A percentile compares a stretch with the other conserved stretches of the same genome.
Conservation (phyloP, 2,888 invertebrate species). For the Amiota communis region DNA sequence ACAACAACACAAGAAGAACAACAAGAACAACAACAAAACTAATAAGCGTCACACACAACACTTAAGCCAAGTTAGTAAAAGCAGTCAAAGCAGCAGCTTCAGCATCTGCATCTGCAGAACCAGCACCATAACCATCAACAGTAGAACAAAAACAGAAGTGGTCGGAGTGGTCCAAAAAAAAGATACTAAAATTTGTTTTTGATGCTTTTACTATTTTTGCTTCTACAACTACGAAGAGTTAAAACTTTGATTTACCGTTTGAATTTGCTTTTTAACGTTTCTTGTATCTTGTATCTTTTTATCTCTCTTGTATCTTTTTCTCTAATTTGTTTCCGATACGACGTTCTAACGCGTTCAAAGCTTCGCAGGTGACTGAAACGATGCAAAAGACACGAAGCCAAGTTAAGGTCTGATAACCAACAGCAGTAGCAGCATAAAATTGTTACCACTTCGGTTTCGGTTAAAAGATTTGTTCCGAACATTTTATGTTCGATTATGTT, state of each 20-base stretch:
- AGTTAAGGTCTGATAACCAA: slow-evolving; percentile 31
- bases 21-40: background rate
- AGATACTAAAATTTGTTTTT: slow-evolving; percentile 6
- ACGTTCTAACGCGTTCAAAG: slow-evolving; percentile 67
- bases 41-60: slow-evolving; percentile 18
- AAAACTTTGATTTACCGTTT: slow-evolving; percentile 12
- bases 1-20: background rate
- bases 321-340: slow-evolving; percentile 33
- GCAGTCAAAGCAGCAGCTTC: too few relatives aligned
- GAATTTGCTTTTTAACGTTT: background rate
- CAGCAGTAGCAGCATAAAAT: slow-evolving; percentile 42
- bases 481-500: too few relatives aligned
- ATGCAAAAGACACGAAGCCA: slow-evolving; percentile 47
- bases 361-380: slow-evolving; percentile 64
- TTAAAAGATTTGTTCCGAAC: too few relatives aligned
- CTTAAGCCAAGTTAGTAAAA: background rate
- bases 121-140: too few relatives aligned
- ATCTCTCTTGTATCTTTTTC: background rate
- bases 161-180: background rate
- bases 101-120: too few relatives aligned
- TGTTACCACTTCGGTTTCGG: too few relatives aligned
- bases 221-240: slow-evolving; percentile 38
- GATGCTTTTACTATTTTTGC: slow-evolving; percentile 30
- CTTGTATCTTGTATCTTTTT: background rate
- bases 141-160: too few relatives aligned